A percentile compares a stretch with the other conserved stretches of the same genome.
Evolutionary conservation across 2,113 vertebrate species (phyloP).

Genomic region (Alexandromys fortis): DNA sequence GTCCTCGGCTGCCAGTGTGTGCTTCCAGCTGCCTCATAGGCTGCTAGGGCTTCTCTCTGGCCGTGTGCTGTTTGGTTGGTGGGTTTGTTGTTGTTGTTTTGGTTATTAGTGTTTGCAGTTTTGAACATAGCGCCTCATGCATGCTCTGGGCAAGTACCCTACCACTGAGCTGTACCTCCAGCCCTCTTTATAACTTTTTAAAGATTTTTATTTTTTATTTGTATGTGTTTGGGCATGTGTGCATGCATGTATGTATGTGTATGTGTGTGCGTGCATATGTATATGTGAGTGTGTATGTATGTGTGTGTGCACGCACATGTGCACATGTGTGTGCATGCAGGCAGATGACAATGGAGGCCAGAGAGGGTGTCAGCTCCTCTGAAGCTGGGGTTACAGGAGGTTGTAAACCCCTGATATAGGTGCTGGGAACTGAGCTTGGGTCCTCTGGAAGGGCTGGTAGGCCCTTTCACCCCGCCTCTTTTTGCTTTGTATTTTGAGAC

Average conservation of each 20-base stretch:
- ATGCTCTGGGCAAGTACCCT: neutral
- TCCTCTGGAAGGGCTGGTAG: neutral
- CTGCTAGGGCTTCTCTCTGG: neutral
- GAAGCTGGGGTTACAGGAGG: neutral
- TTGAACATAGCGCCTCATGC: neutral
- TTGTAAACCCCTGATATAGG: neutral
- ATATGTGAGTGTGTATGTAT: too few relatives aligned
- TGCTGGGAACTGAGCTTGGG: neutral
- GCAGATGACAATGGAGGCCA: neutral
- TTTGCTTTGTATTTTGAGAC: neutral
- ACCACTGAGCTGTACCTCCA: neutral
- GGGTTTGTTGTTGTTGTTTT: neutral
- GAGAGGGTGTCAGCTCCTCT: neutral
- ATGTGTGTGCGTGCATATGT: neutral
- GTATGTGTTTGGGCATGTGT: neutral
- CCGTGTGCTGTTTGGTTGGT: neutral
- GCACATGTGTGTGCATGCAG: neutral
- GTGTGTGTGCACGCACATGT: neutral
- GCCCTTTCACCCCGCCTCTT: neutral
- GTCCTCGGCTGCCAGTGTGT: neutral
- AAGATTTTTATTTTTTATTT: neutral
- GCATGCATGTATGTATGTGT: neutral
- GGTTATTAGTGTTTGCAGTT: too few relatives aligned
- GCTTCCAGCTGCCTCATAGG: neutral
- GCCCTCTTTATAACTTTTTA: neutral